These are phyloP conservation scores for Charina bottae DNA, from an alignment of 2,113 vertebrate species.

Conservation along the genomic window DNA sequence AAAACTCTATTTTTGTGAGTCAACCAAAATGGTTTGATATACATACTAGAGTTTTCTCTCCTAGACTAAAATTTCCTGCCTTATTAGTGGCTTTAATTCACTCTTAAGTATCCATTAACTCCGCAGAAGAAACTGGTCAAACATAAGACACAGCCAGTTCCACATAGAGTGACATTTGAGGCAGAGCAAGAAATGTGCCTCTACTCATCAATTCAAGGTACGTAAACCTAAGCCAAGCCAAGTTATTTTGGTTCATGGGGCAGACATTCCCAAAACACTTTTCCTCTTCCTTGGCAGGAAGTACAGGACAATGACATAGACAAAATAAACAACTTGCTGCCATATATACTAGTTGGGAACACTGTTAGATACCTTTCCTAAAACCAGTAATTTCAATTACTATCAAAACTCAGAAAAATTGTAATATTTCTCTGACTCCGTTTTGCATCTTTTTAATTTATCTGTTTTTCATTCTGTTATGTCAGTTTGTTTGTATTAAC, in stretches of 20 bases:
- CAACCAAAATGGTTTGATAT: not conserved
- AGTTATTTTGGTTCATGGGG: not conserved
- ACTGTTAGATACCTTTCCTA: not conserved
- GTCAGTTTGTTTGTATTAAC: not conserved
- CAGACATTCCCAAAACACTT: not conserved
- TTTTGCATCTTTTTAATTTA: not conserved
- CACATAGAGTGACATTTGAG: not conserved
- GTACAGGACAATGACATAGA: not conserved
- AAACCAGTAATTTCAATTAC: not conserved
- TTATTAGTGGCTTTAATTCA: not conserved
- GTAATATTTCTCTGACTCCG: not conserved
- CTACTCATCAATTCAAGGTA: not conserved
- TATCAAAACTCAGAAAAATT: not conserved
- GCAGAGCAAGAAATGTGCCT: not conserved
- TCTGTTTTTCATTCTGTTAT: not conserved
- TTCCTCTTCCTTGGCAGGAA: not conserved
- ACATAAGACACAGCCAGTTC: not conserved
- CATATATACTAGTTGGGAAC: not conserved
- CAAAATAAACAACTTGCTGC: not conserved
- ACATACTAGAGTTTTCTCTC: not conserved
- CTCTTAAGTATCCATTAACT: not conserved
- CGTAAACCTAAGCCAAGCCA: not conserved
- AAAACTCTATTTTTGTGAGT: not conserved
- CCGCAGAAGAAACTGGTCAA: not conserved
- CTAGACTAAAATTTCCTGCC: not conserved